Evolutionary conservation across 2,797 vertebrate species (phyloP), one percentile per base, ranked within the genome.

Genomic region (Corythornis leucogaster): DNA sequence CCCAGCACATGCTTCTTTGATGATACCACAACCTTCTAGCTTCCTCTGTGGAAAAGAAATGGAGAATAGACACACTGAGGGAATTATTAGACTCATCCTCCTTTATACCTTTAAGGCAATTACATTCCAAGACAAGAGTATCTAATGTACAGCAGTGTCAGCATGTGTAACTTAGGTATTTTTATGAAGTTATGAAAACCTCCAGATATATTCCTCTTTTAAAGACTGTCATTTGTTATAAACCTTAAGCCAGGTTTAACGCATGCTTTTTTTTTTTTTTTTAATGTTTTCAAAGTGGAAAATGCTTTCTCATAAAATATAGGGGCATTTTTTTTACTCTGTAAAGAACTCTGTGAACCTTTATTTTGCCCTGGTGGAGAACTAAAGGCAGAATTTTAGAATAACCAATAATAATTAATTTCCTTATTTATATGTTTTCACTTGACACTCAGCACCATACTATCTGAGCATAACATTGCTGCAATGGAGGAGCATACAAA

Each of bases 51-150:
- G 95, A 96, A 94, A 90, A 95, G 94, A 96, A 97, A 95, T 88
- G 90, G 94, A 97, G 95, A 97, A 92, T 43, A 96, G 93, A 96
- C 92, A 90, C 3, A 3, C 92, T 93, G 86, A 82, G 87, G 94
- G 95, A 97, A 96, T 97, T 97, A 97, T 96, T 97, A 97, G 93
- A 94, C 96, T 94, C 94, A 92, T 80, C 67, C 76, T 96, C 89
- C 80, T 97, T 94, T 96, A 94, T 96, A 94, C 94, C 95, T 97
- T 97, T 94, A 97, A 97, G 96, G 97, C 96, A 97, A 97, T 96
- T 96, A 96, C 88, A 89, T 91, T 95, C 92, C 96, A 97, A 97
- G 93, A 97, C 97, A 97, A 97, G 95, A 97, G 96, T 78, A 94
- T 93, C 96, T 96, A 95, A 97, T 84, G 92, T 87, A 88, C 93